A percentile compares a stretch with the other conserved stretches of the same genome.
These are phyloP conservation scores for Peromyscus aztecus DNA, from an alignment of 2,797 vertebrate species.

Conservation along the genomic window DNA sequence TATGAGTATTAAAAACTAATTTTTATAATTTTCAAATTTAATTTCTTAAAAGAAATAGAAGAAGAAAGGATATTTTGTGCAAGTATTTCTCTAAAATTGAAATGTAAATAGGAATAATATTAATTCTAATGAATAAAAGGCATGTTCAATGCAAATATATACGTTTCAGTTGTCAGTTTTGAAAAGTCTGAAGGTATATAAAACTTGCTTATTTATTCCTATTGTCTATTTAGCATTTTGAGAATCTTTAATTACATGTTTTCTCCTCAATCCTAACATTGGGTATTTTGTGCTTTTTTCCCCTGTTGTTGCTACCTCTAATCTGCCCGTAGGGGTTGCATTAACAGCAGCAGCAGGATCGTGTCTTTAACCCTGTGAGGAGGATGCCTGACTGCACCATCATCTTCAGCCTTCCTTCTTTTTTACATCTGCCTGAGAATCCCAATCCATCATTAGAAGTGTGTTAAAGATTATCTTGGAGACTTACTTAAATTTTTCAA, in stretches of 20 bases:
- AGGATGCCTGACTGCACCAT: neutral
- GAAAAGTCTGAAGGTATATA: neutral
- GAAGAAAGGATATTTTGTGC: slow-evolving; percentile 13
- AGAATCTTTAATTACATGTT: neutral
- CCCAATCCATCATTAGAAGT: neutral
- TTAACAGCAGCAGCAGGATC: neutral
- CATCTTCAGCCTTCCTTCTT: neutral
- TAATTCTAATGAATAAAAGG: slow-evolving; percentile 44
- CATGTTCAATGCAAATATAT: slow-evolving; percentile 27
- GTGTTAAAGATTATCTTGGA: slow-evolving; percentile 38
- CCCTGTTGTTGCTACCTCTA: neutral
- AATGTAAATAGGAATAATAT: slow-evolving; percentile 31
- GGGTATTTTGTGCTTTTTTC: neutral
- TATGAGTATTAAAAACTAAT: slow-evolving; percentile 29
- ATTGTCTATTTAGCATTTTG: neutral
- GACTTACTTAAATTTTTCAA: slow-evolving; percentile 32
- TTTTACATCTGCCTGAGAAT: neutral
- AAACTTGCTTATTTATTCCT: neutral
- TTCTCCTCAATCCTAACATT: too few species aligned
- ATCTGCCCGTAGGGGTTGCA: neutral
- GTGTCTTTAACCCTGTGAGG: neutral
- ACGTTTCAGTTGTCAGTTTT: slow-evolving; percentile 9
- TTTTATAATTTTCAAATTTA: slow-evolving; percentile 61
- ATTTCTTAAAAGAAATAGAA: slow-evolving; percentile 38
- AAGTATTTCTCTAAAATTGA: slow-evolving; percentile 37